Conservation (phyloP, 1,140 invertebrate species). For the Penaeus indicus region DNA sequence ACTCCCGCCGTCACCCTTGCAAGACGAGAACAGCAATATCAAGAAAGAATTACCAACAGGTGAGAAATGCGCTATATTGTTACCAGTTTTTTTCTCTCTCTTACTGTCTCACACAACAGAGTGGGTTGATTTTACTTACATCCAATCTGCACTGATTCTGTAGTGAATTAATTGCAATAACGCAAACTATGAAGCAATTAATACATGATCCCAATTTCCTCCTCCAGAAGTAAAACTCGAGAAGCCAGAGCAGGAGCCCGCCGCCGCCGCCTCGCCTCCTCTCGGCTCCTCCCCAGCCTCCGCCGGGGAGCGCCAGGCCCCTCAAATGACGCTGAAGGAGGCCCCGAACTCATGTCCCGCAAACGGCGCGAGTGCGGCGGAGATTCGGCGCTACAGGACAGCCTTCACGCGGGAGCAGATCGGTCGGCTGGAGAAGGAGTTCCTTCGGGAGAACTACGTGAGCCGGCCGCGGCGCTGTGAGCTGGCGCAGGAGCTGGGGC, state of each 20-base stretch:
- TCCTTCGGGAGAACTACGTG: constrained; percentile 97
- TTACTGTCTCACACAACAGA: neutral
- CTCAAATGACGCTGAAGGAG: constrained; percentile 8
- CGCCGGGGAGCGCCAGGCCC: neutral
- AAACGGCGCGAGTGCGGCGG: neutral
- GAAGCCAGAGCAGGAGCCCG: too few species aligned
- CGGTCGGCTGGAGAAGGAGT: constrained; percentile 95
- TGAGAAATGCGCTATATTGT: neutral
- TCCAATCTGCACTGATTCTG: neutral
- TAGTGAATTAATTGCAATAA: neutral
- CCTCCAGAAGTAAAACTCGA: too few species aligned
- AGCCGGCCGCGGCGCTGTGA: constrained; percentile 94
- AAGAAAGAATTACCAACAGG: neutral
- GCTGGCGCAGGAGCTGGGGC: constrained; percentile 90
- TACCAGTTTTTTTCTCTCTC: neutral
- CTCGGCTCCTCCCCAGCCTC: too few species aligned
- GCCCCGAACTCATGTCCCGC: neutral
- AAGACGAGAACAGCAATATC: constrained; percentile 20
- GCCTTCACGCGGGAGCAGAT: constrained; percentile 98
- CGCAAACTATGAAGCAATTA: too few species aligned
- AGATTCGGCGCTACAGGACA: constrained; percentile 84
- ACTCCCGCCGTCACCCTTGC: neutral
- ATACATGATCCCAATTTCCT: too few species aligned
- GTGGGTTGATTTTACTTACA: neutral
- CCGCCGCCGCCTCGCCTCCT: too few species aligned